phyloP scores from a whole-genome alignment of 2,797 vertebrate genomes.

The Pteropus rufus region DNA sequence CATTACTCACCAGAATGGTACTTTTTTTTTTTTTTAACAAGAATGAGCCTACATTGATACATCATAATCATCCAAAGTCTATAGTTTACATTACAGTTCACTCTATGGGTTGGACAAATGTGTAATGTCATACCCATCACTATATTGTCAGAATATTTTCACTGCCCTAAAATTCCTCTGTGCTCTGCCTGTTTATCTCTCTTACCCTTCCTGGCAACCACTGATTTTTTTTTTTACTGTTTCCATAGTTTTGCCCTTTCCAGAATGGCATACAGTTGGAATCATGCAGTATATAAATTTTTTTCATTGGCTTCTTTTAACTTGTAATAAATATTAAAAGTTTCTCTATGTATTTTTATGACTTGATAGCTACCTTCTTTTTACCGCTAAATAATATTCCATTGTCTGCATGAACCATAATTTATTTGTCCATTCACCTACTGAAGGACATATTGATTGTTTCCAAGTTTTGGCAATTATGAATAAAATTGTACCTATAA shows the following conservation, averaged over 20 bases:
- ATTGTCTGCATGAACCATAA: not conserved
- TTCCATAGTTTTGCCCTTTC: not conserved
- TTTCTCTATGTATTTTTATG: not conserved
- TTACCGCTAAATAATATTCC: not conserved
- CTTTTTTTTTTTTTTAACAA: not conserved
- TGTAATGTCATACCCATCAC: not conserved
- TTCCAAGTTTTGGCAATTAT: not conserved
- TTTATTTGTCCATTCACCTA: not conserved
- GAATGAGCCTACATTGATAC: not conserved
- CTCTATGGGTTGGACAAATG: not conserved
- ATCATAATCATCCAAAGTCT: not conserved
- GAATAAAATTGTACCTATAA: not conserved
- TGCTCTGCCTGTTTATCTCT: not conserved
- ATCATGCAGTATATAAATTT: not conserved
- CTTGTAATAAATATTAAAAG: not conserved
- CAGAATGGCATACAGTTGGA: not conserved
- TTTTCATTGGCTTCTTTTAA: not conserved
- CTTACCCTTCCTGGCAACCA: not conserved
- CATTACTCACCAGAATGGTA: not conserved
- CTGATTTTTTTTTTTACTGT: not conserved
- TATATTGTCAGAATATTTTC: not conserved
- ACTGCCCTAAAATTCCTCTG: not conserved
- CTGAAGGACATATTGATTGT: not conserved
- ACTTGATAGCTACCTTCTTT: not conserved
- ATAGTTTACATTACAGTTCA: not conserved